These are phyloP conservation scores for Saccopteryx leptura DNA, from an alignment of 2,113 vertebrate genomes.

Conservation along the genomic window DNA sequence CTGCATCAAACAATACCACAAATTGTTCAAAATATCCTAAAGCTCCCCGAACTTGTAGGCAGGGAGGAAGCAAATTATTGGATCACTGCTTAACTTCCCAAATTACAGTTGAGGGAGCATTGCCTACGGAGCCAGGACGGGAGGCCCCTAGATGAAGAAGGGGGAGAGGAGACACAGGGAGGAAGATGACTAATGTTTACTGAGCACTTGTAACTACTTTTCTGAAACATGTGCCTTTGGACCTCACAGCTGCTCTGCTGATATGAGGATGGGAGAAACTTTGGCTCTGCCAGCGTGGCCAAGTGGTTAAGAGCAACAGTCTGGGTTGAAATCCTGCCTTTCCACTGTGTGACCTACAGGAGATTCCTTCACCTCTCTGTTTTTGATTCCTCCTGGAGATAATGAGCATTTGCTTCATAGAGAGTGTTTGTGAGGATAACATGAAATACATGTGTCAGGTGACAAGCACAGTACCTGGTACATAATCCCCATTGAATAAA, in stretches of 20 bases:
- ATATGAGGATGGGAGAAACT: constrained; percentile 19
- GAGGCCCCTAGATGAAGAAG: background rate
- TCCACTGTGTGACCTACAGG: background rate
- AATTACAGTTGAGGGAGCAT: constrained; percentile 3
- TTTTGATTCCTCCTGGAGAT: background rate
- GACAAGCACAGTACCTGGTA: background rate
- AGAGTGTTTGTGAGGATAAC: constrained; percentile 20
- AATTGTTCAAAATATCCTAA: constrained; percentile 46
- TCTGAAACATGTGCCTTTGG: background rate
- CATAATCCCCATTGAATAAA: background rate
- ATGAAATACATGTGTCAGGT: background rate
- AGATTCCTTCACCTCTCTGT: background rate
- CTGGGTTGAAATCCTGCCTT: constrained; percentile 41
- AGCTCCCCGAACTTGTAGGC: constrained; percentile 20
- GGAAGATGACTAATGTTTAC: constrained; percentile 2
- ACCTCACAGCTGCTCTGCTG: background rate
- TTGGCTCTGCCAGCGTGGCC: background rate
- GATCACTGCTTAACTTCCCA: constrained; percentile 18
- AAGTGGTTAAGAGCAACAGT: background rate
- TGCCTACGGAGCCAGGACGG: background rate
- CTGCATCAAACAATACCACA: constrained; percentile 43
- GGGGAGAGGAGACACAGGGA: background rate
- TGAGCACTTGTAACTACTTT: background rate
- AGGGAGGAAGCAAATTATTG: constrained; percentile 46
- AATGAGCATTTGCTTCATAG: background rate